Conservation (phyloP, 2,797 vertebrate genomes). For the Bufotes viridis region DNA sequence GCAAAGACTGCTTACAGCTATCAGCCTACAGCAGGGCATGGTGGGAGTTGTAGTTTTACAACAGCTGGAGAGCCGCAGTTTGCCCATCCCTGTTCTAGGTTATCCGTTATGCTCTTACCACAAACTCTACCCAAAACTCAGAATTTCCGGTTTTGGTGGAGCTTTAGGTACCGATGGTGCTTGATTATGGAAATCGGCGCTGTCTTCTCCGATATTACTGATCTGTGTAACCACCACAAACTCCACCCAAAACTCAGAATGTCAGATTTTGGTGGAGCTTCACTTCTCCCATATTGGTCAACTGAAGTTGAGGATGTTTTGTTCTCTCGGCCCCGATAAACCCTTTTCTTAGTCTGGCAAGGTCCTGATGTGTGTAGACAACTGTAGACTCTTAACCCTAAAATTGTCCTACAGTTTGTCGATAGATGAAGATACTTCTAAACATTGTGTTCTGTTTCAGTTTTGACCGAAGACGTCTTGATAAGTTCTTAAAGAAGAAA, state of each 20-base stretch:
- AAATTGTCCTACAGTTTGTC: neutral
- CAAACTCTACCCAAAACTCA: neutral
- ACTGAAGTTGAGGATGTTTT: neutral
- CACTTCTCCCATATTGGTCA: neutral
- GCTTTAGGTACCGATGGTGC: neutral
- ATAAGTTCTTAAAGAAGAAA: slow-evolving; percentile 78
- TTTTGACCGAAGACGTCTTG: slow-evolving; percentile 75
- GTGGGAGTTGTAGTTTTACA: no score
- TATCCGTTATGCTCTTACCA: neutral
- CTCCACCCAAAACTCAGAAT: no score
- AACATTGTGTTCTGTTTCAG: slow-evolving; percentile 69
- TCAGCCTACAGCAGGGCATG: no score
- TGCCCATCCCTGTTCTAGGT: no score
- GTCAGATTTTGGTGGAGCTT: no score
- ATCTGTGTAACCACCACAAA: no score
- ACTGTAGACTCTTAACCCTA: neutral
- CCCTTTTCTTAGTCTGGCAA: neutral
- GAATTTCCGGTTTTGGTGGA: neutral
- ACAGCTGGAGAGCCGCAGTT: no score
- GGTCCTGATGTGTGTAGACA: neutral
- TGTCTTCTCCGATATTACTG: neutral
- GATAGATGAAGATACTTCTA: neutral
- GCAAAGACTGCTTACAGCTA: no score
- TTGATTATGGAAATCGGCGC: neutral
- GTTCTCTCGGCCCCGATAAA: neutral